Evolutionary conservation across 1,140 invertebrate genomes (phyloP).

Genomic region (Anoplolepis gracilipes): DNA sequence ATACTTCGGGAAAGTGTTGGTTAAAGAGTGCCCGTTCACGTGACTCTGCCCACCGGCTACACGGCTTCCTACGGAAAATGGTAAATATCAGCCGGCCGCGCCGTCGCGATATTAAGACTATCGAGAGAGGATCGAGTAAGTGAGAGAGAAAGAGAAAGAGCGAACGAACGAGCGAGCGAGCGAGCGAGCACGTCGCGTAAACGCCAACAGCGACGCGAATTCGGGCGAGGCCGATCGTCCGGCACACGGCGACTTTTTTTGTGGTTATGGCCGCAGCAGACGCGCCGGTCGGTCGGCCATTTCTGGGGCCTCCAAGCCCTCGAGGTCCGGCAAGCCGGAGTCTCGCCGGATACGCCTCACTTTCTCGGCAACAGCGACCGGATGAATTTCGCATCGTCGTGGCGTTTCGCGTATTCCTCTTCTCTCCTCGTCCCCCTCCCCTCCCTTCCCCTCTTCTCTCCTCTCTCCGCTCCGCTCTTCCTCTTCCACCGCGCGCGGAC

Average conservation of each 20-base stretch:
- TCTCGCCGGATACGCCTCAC: conserved; percentile 67
- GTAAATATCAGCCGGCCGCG: conserved; percentile 65
- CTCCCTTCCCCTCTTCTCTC: too few species aligned
- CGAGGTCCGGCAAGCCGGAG: conserved; percentile 52
- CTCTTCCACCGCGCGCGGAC: background rate
- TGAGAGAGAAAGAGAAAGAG: background rate
- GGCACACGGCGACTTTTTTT: conserved; percentile 59
- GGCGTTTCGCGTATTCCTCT: too few species aligned
- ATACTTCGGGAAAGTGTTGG: conserved; percentile 71
- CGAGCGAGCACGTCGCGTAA: background rate
- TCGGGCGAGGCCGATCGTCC: conserved; percentile 18
- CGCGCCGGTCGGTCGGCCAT: conserved; percentile 84
- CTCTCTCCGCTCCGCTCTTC: too few species aligned
- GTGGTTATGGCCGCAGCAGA: conserved; percentile 76
- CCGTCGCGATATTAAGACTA: background rate
- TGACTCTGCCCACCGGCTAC: conserved; percentile 65
- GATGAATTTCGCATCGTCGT: conserved; percentile 11
- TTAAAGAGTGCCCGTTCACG: conserved; percentile 73
- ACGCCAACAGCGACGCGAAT: background rate
- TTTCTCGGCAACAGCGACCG: conserved; percentile 7
- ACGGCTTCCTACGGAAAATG: conserved; percentile 68
- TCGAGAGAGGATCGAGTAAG: too few species aligned
- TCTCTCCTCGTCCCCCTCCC: too few species aligned
- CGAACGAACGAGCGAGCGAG: too few species aligned
- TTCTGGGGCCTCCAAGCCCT: too few species aligned